phyloP scores from a whole-genome alignment of 1,140 invertebrate genomes.

The Drosophila tani region DNA sequence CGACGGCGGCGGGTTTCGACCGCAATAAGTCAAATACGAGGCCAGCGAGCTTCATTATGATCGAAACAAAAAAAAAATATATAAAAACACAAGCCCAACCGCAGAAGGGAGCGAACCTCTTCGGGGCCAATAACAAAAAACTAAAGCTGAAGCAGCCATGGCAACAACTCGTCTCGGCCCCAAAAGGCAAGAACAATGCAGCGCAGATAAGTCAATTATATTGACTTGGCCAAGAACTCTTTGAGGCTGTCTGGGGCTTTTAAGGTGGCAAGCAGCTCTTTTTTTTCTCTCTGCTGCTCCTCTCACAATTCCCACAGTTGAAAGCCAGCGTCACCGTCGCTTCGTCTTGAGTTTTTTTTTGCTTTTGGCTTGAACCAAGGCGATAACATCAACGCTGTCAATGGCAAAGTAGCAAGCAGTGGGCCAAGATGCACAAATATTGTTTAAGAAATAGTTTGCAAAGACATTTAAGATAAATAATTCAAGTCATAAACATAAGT shows the following conservation, averaged over 20 bases:
- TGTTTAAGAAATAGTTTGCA: not conserved
- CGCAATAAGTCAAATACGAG: slow-evolving; percentile 81
- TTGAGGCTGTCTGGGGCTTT: slow-evolving; percentile 56
- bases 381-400: slow-evolving; percentile 78
- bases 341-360: slow-evolving; percentile 31
- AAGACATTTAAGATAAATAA: not conserved
- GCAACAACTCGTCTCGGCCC: slow-evolving; percentile 32
- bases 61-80: not conserved
- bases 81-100: slow-evolving; percentile 34
- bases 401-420: slow-evolving; percentile 60
- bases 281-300: slow-evolving; percentile 30
- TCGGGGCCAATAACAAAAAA: slow-evolving; percentile 40
- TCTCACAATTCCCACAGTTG: slow-evolving; percentile 69
- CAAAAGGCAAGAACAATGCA: slow-evolving; percentile 64
- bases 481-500: not conserved
- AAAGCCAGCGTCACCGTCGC: slow-evolving; percentile 54
- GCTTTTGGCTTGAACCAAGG: slow-evolving; percentile 59
- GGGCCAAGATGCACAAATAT: not conserved
- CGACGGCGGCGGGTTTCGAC: slow-evolving; percentile 53
- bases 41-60: slow-evolving; percentile 79
- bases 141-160: slow-evolving; percentile 9
- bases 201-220: slow-evolving; percentile 80
- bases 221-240: slow-evolving; percentile 76
- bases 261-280: slow-evolving; percentile 62
- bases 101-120: slow-evolving; percentile 50